Base-by-base conservation (phyloP, 2,888 invertebrate species). In the Poecilus cupreus region DNA sequence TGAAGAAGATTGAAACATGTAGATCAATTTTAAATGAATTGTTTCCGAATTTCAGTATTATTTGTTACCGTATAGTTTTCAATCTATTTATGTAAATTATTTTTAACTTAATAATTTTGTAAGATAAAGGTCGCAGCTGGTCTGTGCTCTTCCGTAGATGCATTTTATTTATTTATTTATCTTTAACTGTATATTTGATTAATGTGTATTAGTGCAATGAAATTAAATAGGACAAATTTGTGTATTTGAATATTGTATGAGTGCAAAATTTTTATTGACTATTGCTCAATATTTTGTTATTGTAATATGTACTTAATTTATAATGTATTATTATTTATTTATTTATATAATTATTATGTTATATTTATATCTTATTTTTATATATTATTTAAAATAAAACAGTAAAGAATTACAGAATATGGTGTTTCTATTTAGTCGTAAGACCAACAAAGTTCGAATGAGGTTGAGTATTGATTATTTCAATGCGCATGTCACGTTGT, bases 401-500 rank as follows among this genome's bases (percentile, higher is more conserved):
- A 22, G 51, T 32, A 76, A n/a, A 76, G 39, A 51, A 51, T 76
- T 54, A 54, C 32, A 32, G 51, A 46, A 32, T 76, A 20, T 13
- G 20, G 26, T 76, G 54, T 76, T 51, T 32, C 22, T 76, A 24
- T 75, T 20, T n/a, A 18, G 20, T 4, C 32, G 22, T 32, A 75
- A 46, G 16, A 54, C 46, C 76, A 76, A 37, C 13, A 39, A 13
- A 78, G 24, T 46, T 64, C 4, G 78, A 64, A 78, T 78, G 64
- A 39, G 54, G 13, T 78, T 39, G 22, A 20, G 57, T 80, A 80
- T 80, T 80, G 80, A 80, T 80, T 57, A 43, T 54, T 74, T 13
- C 22, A 80, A 43, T 57, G 72, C 80, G 80, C 80, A 80, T 72
- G 80, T 72, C 80, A 74, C 43, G 64, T 54, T 74, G 74, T 72